phyloP scores from a whole-genome alignment of 2,888 invertebrate genomes.

The Portevinia maculata region DNA sequence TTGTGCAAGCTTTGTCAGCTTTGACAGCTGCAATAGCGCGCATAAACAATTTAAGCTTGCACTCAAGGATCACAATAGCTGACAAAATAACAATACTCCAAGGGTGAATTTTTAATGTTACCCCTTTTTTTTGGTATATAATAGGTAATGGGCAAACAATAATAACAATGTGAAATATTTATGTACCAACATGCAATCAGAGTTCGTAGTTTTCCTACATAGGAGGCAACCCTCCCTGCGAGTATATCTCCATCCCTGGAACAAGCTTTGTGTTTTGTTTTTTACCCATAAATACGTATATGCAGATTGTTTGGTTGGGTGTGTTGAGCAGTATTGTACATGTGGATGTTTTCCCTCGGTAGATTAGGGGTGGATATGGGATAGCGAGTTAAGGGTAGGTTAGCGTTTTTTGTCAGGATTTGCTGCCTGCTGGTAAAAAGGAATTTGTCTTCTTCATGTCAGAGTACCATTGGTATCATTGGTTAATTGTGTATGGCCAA shows the following conservation, averaged over 20 bases:
- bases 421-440: slow-evolving; percentile 3
- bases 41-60: slow-evolving; percentile 12
- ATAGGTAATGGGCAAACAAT: slow-evolving; percentile 12
- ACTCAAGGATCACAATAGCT: background rate
- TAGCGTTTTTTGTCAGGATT: background rate
- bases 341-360: slow-evolving; percentile 1
- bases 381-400: slow-evolving; percentile 7
- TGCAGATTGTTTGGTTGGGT: slow-evolving; percentile 2
- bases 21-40: background rate
- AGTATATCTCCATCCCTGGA: background rate
- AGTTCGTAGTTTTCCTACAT: background rate
- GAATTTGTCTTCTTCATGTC: slow-evolving; percentile 8
- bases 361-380: slow-evolving; percentile 11
- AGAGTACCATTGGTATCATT: slow-evolving; percentile 35
- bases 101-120: background rate
- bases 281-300: background rate
- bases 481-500: slow-evolving; percentile 62
- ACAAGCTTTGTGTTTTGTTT: background rate
- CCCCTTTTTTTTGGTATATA: background rate
- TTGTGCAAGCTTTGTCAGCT: slow-evolving; percentile 2
- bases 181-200: background rate
- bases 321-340: background rate
- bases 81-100: background rate
- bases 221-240: background rate
- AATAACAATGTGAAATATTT: slow-evolving; percentile 8